Evolutionary conservation across 2,797 vertebrate species (phyloP), one percentile per base, ranked within the genome.

Genomic region (Schizothorax lantsangensis): DNA sequence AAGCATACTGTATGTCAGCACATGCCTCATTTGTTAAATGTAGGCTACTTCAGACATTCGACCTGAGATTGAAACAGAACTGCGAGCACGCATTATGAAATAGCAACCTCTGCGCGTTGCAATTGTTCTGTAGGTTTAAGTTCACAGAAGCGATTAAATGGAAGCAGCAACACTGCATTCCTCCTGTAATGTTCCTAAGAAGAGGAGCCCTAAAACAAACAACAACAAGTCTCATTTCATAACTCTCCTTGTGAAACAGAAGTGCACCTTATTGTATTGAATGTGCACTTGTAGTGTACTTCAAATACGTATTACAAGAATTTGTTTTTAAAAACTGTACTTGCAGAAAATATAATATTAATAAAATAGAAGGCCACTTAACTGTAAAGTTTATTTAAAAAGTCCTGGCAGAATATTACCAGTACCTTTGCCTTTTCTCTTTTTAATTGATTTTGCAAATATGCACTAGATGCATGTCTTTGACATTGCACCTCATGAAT

Each of bases 81-180:
- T 66, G 6, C 3, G 0, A 36, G 45, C 38, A 62, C 11, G 30
- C 2, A 7, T 68, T 66, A 33, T 52, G 8, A 26, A 19, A 77
- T 6, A 57, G 19, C 30, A 33, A 59, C 21, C n/a, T 59, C 40
- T 71, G 64, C 57, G 62, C 36, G 40, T 8, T 54, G 59, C 3
- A 14, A n/a, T n/a, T 75, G 26, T 75, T 6, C 21, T 68, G 9
- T n/a, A 43, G 45, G 33, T 78, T 77, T 69, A 79, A 69, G 64
- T 43, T 84, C 30, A 79, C 74, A 69, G 15, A 69, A 69, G 64
- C 11, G n/a, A 47, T 47, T 84, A 17, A 38, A 84, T 36, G 8
- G 33, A 68, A 68, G 73, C 26, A 45, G 77, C 49, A 62, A 79
- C 26, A 26, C 38, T 54, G 9, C 75, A 71, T 71, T 72, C 64